Conservation (phyloP, 2,888 invertebrate genomes). For the Pomacea canaliculata region DNA sequence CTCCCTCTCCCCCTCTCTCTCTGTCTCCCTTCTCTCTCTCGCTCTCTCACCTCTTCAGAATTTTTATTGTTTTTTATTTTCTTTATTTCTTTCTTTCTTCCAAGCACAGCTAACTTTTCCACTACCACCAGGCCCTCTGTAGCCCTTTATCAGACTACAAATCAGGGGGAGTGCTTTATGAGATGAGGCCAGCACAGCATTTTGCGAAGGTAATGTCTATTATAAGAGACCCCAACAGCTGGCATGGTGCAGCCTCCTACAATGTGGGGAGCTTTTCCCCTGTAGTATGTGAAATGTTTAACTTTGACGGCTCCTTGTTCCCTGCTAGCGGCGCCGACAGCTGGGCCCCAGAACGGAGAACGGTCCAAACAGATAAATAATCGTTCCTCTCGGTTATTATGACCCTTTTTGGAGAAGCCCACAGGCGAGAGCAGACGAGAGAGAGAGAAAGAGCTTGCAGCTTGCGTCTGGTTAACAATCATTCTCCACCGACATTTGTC, state of each 20-base stretch:
- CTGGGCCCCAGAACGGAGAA: constrained; percentile 3
- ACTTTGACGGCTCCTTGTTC: constrained; percentile 1
- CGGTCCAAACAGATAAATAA: constrained; percentile 19
- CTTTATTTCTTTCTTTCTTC: constrained; percentile 8
- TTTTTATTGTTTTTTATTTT: constrained; percentile 9
- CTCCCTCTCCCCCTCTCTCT: neutral
- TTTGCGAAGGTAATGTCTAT: constrained; percentile 24
- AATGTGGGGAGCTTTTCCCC: neutral
- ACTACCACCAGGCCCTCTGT: constrained; percentile 4
- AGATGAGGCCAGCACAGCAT: constrained; percentile 10
- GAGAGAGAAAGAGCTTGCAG: neutral
- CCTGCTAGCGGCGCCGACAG: constrained; percentile 14
- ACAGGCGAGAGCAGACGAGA: neutral
- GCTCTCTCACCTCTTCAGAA: too few relatives aligned
- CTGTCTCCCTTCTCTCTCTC: neutral
- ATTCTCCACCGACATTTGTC: too few relatives aligned
- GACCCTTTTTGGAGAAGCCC: neutral
- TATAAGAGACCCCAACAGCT: constrained; percentile 19
- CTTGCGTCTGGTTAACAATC: neutral
- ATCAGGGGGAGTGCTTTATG: constrained; percentile 16
- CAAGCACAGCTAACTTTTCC: neutral
- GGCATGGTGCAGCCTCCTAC: constrained; percentile 8
- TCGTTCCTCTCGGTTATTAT: constrained; percentile 12
- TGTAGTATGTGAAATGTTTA: constrained; percentile 8
- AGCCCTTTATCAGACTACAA: constrained; percentile 6